phyloP scores from a whole-genome alignment of 2,797 vertebrate species.

The Diceros bicornis region DNA sequence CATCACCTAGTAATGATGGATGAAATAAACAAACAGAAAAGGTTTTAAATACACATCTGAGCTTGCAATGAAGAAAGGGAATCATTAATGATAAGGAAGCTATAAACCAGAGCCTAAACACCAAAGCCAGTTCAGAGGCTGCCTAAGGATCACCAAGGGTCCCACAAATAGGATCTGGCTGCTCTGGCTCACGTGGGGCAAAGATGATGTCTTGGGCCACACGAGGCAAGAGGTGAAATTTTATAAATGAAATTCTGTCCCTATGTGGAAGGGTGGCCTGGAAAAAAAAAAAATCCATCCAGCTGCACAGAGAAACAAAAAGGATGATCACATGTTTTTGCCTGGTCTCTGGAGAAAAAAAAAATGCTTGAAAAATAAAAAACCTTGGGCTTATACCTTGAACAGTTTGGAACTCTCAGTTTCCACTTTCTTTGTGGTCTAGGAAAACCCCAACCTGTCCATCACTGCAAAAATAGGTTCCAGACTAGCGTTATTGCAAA shows the following conservation, averaged over 20 bases:
- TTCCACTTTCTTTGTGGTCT: background rate
- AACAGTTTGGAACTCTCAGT: background rate
- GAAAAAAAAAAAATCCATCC: background rate
- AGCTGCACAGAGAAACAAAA: background rate
- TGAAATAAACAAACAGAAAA: background rate
- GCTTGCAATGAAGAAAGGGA: background rate
- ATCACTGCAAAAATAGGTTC: background rate
- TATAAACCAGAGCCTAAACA: background rate
- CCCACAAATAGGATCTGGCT: background rate
- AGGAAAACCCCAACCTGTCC: background rate
- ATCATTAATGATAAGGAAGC: background rate
- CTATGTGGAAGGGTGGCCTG: too few relatives aligned
- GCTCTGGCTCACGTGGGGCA: accelerated
- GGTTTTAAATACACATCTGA: background rate
- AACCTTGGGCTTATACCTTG: background rate
- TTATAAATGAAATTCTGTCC: background rate
- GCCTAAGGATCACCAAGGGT: too few relatives aligned
- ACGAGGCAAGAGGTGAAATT: background rate
- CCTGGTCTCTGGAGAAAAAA: background rate
- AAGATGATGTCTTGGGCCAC: background rate
- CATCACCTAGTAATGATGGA: background rate
- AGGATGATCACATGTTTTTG: background rate
- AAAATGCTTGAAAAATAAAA: background rate
- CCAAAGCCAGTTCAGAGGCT: background rate
- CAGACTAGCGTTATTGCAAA: background rate